Base-by-base conservation (phyloP, 2,113 vertebrate genomes). In the Pluvianellus socialis region DNA sequence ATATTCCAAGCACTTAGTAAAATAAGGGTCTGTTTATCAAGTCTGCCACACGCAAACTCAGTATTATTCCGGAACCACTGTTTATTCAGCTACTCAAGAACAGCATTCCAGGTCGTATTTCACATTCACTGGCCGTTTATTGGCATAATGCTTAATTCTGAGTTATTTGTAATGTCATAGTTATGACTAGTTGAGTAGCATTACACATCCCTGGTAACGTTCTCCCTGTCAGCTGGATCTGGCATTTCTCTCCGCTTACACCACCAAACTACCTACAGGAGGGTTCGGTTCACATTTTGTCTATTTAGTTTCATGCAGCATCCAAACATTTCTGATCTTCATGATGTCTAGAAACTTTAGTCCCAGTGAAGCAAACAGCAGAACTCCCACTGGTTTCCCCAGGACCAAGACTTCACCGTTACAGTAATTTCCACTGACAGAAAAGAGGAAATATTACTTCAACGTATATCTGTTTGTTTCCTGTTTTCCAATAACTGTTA, bases 201-300 rank as follows among this genome's bases (percentile, higher is more conserved):
- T 30, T 30, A 56, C 44, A 35, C 38, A 6, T 9, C 8, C 49
- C 59, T 7, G 7, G 18, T 8, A n/a, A 35, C 0, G 4, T 9
- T 59, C 22, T 79, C 42, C 14, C 0, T 42, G 0, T 42, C 58
- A 14, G 0, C 40, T 49, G 26, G 6, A 19, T 3, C 23, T 6
- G 84, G 26, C 8, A 22, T 50, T 66, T 72, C 53, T 56, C 52
- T 11, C 19, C 24, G 13, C 63, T 4, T 58, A 72, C 42, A 15
- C 61, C 28, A 47, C 59, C 27, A 27, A 59, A 27, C 50, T 17
- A 26, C 44, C 42, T 66, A 28, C 6, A 28, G 15, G 15, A 79
- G 22, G 23, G 33, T 50, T 45, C 12, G 12, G 14, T 32, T 81
- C 63, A 26, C 11, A 3, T 14, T 52, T 71, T 72, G 47, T 19